phyloP scores from a whole-genome alignment of 2,113 vertebrate genomes.

The Pollachius pollachius region DNA sequence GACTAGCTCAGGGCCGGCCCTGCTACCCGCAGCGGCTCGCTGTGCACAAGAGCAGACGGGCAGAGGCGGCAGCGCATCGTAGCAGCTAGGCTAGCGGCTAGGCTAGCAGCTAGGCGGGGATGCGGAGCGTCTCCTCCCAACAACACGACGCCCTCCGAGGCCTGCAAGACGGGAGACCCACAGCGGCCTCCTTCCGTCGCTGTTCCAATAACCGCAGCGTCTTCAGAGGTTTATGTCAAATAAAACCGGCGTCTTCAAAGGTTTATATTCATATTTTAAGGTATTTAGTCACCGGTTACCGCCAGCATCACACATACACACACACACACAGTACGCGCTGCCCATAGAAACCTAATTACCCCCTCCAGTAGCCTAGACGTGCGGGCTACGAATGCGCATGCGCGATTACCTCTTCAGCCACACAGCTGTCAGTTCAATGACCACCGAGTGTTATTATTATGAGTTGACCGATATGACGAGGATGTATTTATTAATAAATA shows the following conservation, averaged over 20 bases:
- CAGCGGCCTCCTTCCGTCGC: too few relatives aligned
- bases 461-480: too few relatives aligned
- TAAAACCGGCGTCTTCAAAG: not conserved
- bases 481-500: too few relatives aligned
- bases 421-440: too few relatives aligned
- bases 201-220: too few relatives aligned
- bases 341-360: not conserved
- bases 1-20: conserved; percentile 43
- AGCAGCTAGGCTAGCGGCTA: conserved; percentile 37
- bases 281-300: not conserved
- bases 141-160: conserved; percentile 61
- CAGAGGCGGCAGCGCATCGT: conserved; percentile 49
- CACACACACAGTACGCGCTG: not conserved
- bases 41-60: too few relatives aligned
- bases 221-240: not conserved
- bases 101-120: conserved; percentile 26
- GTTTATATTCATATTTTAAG: too few relatives aligned
- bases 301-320: not conserved
- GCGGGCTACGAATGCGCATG: not conserved
- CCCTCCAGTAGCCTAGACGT: not conserved
- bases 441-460: too few relatives aligned
- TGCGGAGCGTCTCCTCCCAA: conserved; percentile 65
- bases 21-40: conserved; percentile 27
- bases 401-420: not conserved
- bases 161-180: conserved; percentile 34